phyloP scores from a whole-genome alignment of 2,888 invertebrate genomes.

The Salpingus planirostris region DNA sequence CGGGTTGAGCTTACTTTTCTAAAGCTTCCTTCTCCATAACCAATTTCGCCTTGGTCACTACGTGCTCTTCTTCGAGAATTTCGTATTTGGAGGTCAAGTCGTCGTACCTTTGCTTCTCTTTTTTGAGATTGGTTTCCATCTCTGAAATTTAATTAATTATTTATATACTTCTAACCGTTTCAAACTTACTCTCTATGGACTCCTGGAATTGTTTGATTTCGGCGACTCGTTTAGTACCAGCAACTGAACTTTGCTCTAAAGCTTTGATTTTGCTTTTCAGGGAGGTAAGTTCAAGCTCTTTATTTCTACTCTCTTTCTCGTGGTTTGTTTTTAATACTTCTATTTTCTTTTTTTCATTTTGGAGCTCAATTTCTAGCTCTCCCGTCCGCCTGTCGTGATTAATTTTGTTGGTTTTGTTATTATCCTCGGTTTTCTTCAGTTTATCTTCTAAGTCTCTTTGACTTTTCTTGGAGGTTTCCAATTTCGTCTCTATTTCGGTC shows the following conservation, averaged over 20 bases:
- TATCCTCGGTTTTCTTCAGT: slow-evolving; percentile 55
- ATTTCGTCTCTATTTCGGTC: slow-evolving; percentile 34
- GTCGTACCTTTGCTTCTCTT: slow-evolving; percentile 65
- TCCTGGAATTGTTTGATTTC: slow-evolving; percentile 61
- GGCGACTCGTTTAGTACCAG: slow-evolving; percentile 54
- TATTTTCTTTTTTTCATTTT: slow-evolving; percentile 58
- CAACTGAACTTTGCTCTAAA: slow-evolving; percentile 52
- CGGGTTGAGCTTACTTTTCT: slow-evolving; percentile 49
- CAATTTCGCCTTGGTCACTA: slow-evolving; percentile 71
- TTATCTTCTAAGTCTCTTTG: slow-evolving; percentile 39
- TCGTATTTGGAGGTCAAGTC: slow-evolving; percentile 77
- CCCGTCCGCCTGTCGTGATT: slow-evolving; percentile 53
- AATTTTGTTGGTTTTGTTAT: slow-evolving; percentile 51
- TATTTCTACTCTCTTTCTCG: slow-evolving; percentile 68
- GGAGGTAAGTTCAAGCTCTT: slow-evolving; percentile 67
- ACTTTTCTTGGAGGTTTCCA: slow-evolving; percentile 27
- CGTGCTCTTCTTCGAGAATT: slow-evolving; percentile 74
- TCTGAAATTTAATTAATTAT: slow-evolving; percentile 42
- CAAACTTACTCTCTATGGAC: slow-evolving; percentile 55
- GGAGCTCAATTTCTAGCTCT: slow-evolving; percentile 34
- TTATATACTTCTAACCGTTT: background rate
- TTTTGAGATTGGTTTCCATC: slow-evolving; percentile 56
- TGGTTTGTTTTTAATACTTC: slow-evolving; percentile 58
- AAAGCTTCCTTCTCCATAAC: slow-evolving; percentile 75
- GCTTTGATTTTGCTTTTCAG: slow-evolving; percentile 65